Conservation (phyloP, 1,140 invertebrate species). For the Microplitis mediator region DNA sequence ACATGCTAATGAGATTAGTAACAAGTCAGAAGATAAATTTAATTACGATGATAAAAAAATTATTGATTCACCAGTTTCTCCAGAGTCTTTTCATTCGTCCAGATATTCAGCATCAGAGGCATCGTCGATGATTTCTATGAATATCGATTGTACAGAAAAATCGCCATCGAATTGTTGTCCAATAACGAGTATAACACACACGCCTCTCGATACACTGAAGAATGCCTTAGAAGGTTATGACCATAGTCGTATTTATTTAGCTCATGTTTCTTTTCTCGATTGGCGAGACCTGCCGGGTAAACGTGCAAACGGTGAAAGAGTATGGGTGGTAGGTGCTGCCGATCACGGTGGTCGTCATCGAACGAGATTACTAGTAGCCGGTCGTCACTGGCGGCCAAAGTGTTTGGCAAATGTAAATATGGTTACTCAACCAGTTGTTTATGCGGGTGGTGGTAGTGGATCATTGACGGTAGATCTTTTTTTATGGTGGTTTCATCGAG, state of each 20-base stretch:
- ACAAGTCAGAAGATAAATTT: not conserved
- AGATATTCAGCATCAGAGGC: not conserved
- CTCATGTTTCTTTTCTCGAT: conserved; percentile 58
- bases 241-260: conserved; percentile 60
- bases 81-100: not conserved
- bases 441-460: conserved; percentile 63
- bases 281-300: conserved; percentile 60
- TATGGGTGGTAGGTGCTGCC: conserved; percentile 63
- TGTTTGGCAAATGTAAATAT: conserved; percentile 64
- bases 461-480: conserved; percentile 61
- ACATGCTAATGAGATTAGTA: no score
- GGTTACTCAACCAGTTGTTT: conserved; percentile 64
- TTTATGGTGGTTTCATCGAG: conserved; percentile 64
- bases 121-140: not conserved
- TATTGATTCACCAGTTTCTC: not conserved
- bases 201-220: conserved; percentile 42
- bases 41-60: conserved; percentile 9
- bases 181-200: conserved; percentile 29
- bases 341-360: conserved; percentile 62
- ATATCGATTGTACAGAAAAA: not conserved
- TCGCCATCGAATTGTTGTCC: conserved; percentile 12
- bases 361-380: conserved; percentile 61
- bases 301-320: conserved; percentile 46
- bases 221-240: conserved; percentile 51
- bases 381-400: conserved; percentile 60